A percentile compares a stretch with the other conserved stretches of the same genome.
Evolutionary conservation across 2,888 invertebrate species (phyloP).

Genomic region (Rhingia rostrata): DNA sequence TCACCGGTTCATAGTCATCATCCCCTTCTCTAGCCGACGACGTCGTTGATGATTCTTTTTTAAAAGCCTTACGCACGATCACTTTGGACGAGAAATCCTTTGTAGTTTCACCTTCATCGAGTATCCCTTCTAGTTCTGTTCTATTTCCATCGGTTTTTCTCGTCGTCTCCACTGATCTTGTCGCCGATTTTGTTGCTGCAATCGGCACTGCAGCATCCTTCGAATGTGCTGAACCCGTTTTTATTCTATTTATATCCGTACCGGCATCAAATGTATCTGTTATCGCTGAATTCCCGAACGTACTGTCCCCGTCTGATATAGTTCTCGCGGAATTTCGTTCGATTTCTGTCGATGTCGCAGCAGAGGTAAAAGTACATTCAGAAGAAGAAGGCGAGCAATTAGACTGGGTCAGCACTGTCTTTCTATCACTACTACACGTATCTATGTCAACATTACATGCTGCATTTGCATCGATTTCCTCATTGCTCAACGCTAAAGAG

Average conservation of each 20-base stretch:
- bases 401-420: constrained; percentile 50
- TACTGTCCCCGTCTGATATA: constrained; percentile 44
- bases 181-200: constrained; percentile 41
- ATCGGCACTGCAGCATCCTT: constrained; percentile 69
- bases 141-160: constrained; percentile 14
- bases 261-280: constrained; percentile 50
- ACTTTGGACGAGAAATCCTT: constrained; percentile 18
- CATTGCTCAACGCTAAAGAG: constrained; percentile 64
- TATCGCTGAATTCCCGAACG: constrained; percentile 55
- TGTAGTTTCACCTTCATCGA: constrained; percentile 4
- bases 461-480: constrained; percentile 65
- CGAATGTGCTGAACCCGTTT: constrained; percentile 63
- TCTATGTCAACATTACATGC: constrained; percentile 60
- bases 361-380: constrained; percentile 31
- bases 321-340: constrained; percentile 31
- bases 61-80: constrained; percentile 17
- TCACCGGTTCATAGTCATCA: neutral
- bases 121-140: constrained; percentile 11
- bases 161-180: constrained; percentile 49
- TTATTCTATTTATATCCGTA: constrained; percentile 77
- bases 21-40: neutral
- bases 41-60: neutral
- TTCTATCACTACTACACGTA: constrained; percentile 59
- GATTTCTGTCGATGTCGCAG: constrained; percentile 64
- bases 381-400: constrained; percentile 55